Evolutionary conservation across 2,888 invertebrate species (phyloP).

Genomic region (Philopedon plagiatum): DNA sequence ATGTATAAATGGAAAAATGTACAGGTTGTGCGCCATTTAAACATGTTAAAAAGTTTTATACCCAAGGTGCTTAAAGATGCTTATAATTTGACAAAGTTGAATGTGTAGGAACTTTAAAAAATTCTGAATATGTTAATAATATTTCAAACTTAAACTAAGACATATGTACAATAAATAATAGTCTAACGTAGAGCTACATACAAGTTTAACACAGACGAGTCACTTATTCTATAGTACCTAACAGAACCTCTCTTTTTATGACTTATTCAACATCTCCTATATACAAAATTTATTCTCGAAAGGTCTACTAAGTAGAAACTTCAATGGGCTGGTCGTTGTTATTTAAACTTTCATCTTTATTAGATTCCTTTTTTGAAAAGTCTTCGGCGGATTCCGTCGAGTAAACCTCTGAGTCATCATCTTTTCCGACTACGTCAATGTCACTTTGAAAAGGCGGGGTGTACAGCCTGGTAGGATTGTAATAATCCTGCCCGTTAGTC

Average conservation of each 20-base stretch:
- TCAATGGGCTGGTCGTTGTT: constrained; percentile 76
- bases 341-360: constrained; percentile 72
- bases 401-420: constrained; percentile 67
- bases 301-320: constrained; percentile 72
- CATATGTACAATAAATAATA: constrained; percentile 37
- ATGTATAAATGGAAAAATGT: constrained; percentile 28
- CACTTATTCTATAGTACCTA: constrained; percentile 26
- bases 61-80: constrained; percentile 44
- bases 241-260: constrained; percentile 5
- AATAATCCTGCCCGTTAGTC: constrained; percentile 65
- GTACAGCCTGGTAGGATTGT: constrained; percentile 68
- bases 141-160: constrained; percentile 29
- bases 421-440: constrained; percentile 71
- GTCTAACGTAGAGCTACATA: constrained; percentile 32
- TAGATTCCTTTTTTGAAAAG: constrained; percentile 65
- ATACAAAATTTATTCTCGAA: constrained; percentile 2
- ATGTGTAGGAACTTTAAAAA: constrained; percentile 62
- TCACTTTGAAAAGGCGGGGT: constrained; percentile 68
- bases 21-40: constrained; percentile 34
- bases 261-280: not conserved
- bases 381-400: constrained; percentile 63
- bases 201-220: constrained; percentile 46
- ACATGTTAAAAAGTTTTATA: constrained; percentile 34
- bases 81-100: constrained; percentile 56
- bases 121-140: constrained; percentile 41